Evolutionary conservation across 2,888 invertebrate species (phyloP), one percentile per base, ranked within the genome.

Genomic region (Creontiades dilutus): DNA sequence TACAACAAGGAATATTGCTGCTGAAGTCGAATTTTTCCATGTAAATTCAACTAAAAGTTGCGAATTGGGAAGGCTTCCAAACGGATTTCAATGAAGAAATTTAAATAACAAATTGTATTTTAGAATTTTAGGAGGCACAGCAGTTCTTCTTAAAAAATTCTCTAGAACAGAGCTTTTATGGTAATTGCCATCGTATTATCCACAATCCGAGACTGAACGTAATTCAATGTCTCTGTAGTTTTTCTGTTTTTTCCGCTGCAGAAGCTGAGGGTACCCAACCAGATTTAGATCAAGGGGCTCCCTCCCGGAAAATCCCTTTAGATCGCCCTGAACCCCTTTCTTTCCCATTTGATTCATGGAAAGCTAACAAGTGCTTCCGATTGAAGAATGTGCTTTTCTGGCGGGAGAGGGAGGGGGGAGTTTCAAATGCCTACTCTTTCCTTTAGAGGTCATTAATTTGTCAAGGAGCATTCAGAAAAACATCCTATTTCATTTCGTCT

Each of bases 291-390:
- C 78, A 47, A 46, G 46, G 46, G 12, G 5, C 78, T 11, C 46
- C 78, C 19, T 16, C 13, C 78, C 47, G 5, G 16, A 47, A 14
- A 13, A 19, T 28, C 46, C 46, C 27, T 27, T 37, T 23, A 46
- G 52, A 23, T 82, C 37, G 37, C 23, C 47, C 13, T 55, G 82
- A 52, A 23, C 52, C 23, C 16, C 61, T 61, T 57, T 84, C 37
- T 84, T 55, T 55, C 28, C 61, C n/a, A 37, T 85, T 85, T 85
- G 85, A 85, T 85, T 85, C 85, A 85, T 85, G 28, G 85, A 55
- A 28, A 13, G 46, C 57, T 85, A 84, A 85, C 85, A 85, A 61
- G 85, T 61, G 85, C 57, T 55, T 37, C 37, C 85, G 61, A 85
- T 85, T 61, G 47, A 27, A 52, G 48, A 82, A 55, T 82, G n/a